Percentiles rank a stretch among this genome's conserved stretches.
Evolutionary conservation across 1,140 invertebrate species (phyloP).

Genomic region (Cyclargus thomasi): DNA sequence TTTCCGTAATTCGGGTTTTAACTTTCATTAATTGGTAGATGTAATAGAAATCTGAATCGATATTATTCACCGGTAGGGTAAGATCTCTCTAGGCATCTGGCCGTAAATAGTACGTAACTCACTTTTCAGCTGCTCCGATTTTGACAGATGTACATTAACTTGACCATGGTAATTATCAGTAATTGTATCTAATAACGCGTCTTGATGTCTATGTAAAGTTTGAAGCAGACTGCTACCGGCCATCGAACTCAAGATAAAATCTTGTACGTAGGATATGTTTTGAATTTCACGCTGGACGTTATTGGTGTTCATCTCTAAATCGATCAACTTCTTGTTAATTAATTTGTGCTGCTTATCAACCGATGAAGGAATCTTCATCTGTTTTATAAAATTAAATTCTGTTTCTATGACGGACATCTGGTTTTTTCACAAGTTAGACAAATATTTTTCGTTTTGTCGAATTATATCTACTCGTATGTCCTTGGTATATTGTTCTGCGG

Average conservation of each 20-base stretch:
- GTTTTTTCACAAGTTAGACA: conserved; percentile 28
- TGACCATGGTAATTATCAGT: conserved; percentile 26
- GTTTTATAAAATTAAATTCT: conserved; percentile 30
- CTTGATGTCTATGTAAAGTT: conserved; percentile 19
- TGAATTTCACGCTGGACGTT: conserved; percentile 7
- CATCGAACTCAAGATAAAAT: conserved; percentile 24
- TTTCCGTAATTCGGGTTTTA: conserved; percentile 21
- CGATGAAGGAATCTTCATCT: conserved; percentile 20
- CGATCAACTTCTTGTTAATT: conserved; percentile 26
- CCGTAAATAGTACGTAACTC: conserved; percentile 19
- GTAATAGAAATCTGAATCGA: conserved; percentile 16
- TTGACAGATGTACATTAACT: conserved; percentile 23
- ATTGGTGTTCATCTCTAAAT: conserved; percentile 24
- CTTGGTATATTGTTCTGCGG: conserved; percentile 35
- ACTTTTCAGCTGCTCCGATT: conserved; percentile 19
- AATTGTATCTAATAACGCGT: conserved; percentile 21
- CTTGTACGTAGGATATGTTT: conserved; percentile 19
- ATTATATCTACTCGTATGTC: conserved; percentile 32
- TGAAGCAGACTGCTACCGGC: conserved; percentile 17
- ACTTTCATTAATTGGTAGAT: conserved; percentile 20
- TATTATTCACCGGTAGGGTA: conserved; percentile 15
- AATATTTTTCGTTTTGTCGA: conserved; percentile 29
- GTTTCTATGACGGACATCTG: conserved; percentile 35
- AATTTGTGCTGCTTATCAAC: conserved; percentile 35
- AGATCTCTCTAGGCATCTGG: conserved; percentile 13